These are phyloP conservation scores for Callorhinus ursinus DNA, from an alignment of 2,113 vertebrate genomes.

Conservation along the genomic window DNA sequence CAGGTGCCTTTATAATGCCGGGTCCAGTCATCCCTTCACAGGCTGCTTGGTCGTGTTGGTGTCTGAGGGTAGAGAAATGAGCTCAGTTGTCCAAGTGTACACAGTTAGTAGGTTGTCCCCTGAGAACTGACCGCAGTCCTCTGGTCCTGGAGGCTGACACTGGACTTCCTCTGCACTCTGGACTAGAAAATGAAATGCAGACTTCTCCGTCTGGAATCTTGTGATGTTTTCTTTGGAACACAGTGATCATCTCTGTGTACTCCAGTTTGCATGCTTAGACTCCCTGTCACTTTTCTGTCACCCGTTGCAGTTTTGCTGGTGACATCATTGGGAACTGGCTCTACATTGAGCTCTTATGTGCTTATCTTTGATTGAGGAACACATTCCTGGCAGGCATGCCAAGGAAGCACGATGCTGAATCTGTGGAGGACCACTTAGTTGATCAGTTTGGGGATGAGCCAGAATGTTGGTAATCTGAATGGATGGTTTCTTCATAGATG, in stretches of 20 bases:
- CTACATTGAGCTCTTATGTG: rapidly evolving
- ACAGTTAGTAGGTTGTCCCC: neutral
- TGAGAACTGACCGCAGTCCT: neutral
- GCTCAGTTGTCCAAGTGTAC: no score
- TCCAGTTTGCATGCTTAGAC: neutral
- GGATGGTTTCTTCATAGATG: neutral
- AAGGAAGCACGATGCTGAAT: rapidly evolving
- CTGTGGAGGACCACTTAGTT: neutral
- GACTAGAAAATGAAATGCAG: neutral
- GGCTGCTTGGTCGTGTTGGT: neutral
- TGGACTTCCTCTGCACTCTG: neutral
- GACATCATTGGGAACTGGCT: rapidly evolving
- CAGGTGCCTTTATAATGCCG: rapidly evolving
- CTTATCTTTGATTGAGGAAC: neutral
- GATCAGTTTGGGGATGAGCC: neutral
- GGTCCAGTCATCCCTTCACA: rapidly evolving
- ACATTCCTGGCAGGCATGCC: neutral
- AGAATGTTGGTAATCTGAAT: neutral
- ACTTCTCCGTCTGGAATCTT: neutral
- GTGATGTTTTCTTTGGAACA: neutral
- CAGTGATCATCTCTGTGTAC: rapidly evolving
- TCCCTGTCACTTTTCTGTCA: rapidly evolving
- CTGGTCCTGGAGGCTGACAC: rapidly evolving
- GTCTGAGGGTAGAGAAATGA: neutral
- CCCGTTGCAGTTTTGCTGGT: neutral